Evolutionary conservation across 1,140 invertebrate species (phyloP).

Genomic region (Halesus radiatus): DNA sequence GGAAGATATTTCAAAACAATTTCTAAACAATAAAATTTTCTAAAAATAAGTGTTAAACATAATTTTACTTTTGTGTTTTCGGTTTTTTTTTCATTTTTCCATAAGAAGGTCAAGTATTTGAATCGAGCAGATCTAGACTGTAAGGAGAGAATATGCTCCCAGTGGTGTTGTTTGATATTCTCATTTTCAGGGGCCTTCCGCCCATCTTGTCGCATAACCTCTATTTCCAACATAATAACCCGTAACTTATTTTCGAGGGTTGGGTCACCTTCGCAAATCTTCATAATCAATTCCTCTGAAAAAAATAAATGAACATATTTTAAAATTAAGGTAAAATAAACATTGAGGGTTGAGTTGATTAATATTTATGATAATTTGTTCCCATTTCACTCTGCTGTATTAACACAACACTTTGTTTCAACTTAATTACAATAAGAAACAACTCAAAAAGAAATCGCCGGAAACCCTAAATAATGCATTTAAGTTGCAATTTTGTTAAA

Average conservation of each 20-base stretch:
- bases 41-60: background rate
- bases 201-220: slow-evolving; percentile 73
- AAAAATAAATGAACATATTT: background rate
- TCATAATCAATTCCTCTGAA: slow-evolving; percentile 44
- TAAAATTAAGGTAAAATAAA: no score
- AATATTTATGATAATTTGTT: no score
- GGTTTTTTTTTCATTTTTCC: slow-evolving; percentile 73
- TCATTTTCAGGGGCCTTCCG: slow-evolving; percentile 66
- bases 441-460: no score
- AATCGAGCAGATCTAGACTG: slow-evolving; percentile 67
- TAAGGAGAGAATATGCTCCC: slow-evolving; percentile 73
- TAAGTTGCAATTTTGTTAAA: no score
- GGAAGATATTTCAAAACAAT: no score
- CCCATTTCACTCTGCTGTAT: no score
- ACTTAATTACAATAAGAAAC: no score
- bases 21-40: no score
- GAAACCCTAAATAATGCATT: no score
- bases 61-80: slow-evolving; percentile 59
- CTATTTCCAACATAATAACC: slow-evolving; percentile 71
- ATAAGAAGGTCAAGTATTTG: slow-evolving; percentile 76
- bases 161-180: slow-evolving; percentile 68
- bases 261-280: slow-evolving; percentile 54
- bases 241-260: slow-evolving; percentile 65
- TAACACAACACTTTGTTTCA: no score
- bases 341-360: no score